Evolutionary conservation across 2,797 vertebrate species (phyloP), one percentile per base, ranked within the genome.

Genomic region (Psittacula echo): DNA sequence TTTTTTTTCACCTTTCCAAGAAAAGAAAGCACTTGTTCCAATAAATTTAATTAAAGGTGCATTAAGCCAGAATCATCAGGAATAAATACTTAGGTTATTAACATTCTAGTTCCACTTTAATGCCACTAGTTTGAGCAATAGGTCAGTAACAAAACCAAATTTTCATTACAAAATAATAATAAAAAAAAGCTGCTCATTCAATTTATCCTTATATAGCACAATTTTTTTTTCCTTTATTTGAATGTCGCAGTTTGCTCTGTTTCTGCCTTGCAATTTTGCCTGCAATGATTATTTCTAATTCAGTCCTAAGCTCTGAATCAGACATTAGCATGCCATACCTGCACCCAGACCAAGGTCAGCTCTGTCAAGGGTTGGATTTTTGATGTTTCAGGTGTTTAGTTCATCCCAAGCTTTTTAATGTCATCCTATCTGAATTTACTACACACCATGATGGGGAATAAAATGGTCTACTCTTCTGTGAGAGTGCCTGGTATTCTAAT

Each of bases 1-100:
- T 54, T 88, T 89, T 90, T 90, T 93, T 66, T 84, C 76, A 90
- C 58, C 65, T 73, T 93, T 93, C 78, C 79, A 94, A 71, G 44
- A 39, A 87, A 91, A 94, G 44, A 87, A 85, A 76, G 29, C 30
- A 29, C 23, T 70, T 73, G 7, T 83, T 95, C 74, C 65, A 88
- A 90, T 58, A 94, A 81, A 93, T 92, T 88, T 95, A 94, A 95
- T 96, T 95, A 95, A 94, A 96, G 29, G 20, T 89, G 48, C 74
- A 81, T 89, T 95, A 89, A 88, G 42, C 71, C 26, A 60, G 51
- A 91, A 78, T 64, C 20, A 88, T 65, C 78, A 79, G 68, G 87
- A 93, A 87, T 20, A 93, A 83, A 71, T 65, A 68, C 16, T 76
- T 70, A 47, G 2, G 3, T 73, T 77, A 86, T 91, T 95, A 93